Conservation (phyloP, 2,113 vertebrate genomes). For the Rana temporaria region DNA sequence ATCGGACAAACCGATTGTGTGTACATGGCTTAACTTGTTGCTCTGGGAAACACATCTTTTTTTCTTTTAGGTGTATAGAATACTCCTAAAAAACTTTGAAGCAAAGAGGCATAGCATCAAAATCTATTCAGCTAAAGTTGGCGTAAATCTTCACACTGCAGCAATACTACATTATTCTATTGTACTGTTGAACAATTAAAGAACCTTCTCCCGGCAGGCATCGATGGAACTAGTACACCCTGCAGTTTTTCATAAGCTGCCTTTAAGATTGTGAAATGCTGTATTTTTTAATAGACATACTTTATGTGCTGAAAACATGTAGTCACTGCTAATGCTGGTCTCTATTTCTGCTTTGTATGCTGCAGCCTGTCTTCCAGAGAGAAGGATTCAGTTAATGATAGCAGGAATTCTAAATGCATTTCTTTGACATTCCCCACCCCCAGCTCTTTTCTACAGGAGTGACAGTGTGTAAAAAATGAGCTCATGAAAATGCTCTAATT, state of each 20-base stretch:
- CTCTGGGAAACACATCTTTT: too few species aligned
- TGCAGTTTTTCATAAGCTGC: constrained; percentile 17
- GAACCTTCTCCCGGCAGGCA: not conserved
- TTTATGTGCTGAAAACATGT: constrained; percentile 8
- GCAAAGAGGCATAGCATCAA: not conserved
- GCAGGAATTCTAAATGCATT: constrained; percentile 1
- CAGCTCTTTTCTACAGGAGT: constrained; percentile 35
- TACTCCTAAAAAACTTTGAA: not conserved
- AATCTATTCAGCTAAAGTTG: not conserved
- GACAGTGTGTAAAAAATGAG: constrained; percentile 51
- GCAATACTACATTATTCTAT: constrained; percentile 2
- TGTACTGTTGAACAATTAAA: constrained; percentile 6
- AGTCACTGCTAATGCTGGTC: not conserved
- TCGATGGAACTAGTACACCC: not conserved
- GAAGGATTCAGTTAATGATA: not conserved
- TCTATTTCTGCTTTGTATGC: not conserved
- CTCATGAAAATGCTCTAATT: constrained; percentile 54
- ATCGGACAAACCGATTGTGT: too few species aligned
- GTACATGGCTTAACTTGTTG: too few species aligned
- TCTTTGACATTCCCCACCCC: constrained; percentile 24
- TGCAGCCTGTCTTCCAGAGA: not conserved
- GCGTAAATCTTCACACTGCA: not conserved
- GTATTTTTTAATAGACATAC: constrained; percentile 11
- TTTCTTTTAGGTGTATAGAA: too few species aligned
- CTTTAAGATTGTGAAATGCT: constrained; percentile 23